Base-by-base conservation (phyloP, 2,113 vertebrate genomes). In the Mustela lutreola region DNA sequence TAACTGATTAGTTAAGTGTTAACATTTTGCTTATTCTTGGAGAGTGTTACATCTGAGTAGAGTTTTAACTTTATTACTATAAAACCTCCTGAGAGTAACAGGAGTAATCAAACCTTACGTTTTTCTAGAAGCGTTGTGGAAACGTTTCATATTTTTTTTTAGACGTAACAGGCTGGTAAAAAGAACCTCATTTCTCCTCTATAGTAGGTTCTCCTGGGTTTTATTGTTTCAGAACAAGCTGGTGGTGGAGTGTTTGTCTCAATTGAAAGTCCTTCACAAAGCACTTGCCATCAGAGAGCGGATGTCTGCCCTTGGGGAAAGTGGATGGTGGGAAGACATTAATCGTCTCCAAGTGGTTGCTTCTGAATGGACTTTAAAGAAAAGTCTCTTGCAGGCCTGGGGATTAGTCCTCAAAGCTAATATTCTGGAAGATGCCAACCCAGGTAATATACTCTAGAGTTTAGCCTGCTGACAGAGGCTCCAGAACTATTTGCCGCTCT, bases 371-470 rank as follows among this genome's bases (percentile, higher is more conserved):
- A 98, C 99, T 65, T 96, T 99, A 62, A 99, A 99, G 97, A 99
- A 99, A 98, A 99, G 98, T 8, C 97, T 99, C 67, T 98, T 99
- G 28, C 98, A 99, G 95, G 99, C 99, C 91, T 99, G 99, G 98
- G 99, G 99, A 42, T 98, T 99, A 8, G 97, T 99, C 84, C 98
- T 99, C 94, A 99, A 99, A 97, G 99, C 99, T 31, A 99, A 99
- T 98, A 98, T 99, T 93, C 96, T 99, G 83, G 99, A 99, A 97
- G 99, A 99, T 73, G 97, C 99, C 71, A 98, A 95, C 83, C 98
- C 99, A 42, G 99, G 99, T 99, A 98, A 97, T 97, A 95, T 16
- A 63, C 88, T 86, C 53, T 82, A 26, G 33, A 87, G 76, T 36
- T 81, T 96, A n/a, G 3, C 45, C 65, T 70, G 62, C 28, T 90